These are phyloP conservation scores for Delichon dasypus DNA, from an alignment of 2,797 vertebrate genomes.

Conservation along the genomic window DNA sequence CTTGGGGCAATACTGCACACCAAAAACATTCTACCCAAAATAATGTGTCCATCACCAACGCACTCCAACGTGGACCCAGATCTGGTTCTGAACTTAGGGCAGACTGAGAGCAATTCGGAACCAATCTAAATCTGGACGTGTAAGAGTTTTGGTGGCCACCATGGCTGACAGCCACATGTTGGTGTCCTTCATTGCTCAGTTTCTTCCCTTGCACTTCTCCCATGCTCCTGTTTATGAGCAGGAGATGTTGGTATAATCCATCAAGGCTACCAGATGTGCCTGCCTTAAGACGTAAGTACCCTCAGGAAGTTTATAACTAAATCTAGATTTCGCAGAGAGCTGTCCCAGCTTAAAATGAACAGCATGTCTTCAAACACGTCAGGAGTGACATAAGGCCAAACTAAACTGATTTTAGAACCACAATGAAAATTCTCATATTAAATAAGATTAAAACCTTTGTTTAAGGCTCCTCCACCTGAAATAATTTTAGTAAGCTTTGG, in stretches of 20 bases:
- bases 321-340: neutral
- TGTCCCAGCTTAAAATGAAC: neutral
- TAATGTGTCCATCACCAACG: accelerated
- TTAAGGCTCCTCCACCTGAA: neutral
- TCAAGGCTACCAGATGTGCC: neutral
- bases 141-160: neutral
- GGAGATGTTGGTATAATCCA: neutral
- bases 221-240: neutral
- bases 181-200: neutral
- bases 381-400: neutral
- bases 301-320: neutral
- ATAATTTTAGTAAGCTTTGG: neutral
- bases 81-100: neutral
- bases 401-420: slow-evolving; percentile 6
- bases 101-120: neutral
- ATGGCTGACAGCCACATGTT: neutral
- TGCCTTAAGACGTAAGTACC: neutral
- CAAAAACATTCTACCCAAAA: neutral
- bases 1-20: neutral
- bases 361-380: neutral
- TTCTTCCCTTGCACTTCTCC: neutral
- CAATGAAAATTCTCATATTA: neutral
- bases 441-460: neutral
- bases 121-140: neutral
- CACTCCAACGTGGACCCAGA: neutral